Evolutionary conservation across 2,797 vertebrate genomes (phyloP).

Genomic region (Centropyge bicolor): DNA sequence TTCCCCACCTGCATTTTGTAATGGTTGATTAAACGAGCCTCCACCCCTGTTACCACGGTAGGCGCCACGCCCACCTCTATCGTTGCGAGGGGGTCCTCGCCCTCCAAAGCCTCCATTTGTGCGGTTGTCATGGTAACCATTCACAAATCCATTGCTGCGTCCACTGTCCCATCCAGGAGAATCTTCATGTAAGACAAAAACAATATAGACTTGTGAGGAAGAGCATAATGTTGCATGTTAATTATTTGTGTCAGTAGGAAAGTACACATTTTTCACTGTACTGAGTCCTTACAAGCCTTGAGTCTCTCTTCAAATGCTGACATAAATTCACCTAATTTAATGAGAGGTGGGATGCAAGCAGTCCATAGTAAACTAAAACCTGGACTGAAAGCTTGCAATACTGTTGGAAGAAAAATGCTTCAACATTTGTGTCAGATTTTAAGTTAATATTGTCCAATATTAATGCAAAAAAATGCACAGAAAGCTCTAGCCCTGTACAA

Average conservation of each 20-base stretch:
- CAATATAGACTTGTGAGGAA: background rate
- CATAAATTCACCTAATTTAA: background rate
- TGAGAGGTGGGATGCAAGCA: constrained; percentile 28
- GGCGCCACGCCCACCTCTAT: constrained; percentile 86
- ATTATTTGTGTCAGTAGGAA: constrained; percentile 2
- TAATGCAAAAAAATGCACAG: constrained; percentile 12
- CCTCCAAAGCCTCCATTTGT: constrained; percentile 85
- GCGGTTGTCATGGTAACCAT: constrained; percentile 88
- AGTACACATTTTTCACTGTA: constrained; percentile 2
- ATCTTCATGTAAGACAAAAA: constrained; percentile 71
- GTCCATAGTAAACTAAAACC: background rate
- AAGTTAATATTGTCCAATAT: background rate
- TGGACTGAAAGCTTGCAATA: background rate
- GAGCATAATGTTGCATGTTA: background rate
- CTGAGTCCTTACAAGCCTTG: background rate
- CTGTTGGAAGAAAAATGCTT: background rate
- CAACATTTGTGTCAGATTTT: background rate
- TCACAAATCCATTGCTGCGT: constrained; percentile 89
- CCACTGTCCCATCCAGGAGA: constrained; percentile 84
- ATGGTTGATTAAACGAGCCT: constrained; percentile 84
- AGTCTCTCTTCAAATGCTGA: constrained; percentile 5
- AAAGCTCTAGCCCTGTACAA: constrained; percentile 2
- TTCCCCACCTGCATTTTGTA: constrained; percentile 83
- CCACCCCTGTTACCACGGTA: constrained; percentile 85
- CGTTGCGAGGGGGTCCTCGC: constrained; percentile 85